These are phyloP conservation scores for Hermodice carunculata DNA, from an alignment of 2,888 invertebrate species.

Conservation along the genomic window DNA sequence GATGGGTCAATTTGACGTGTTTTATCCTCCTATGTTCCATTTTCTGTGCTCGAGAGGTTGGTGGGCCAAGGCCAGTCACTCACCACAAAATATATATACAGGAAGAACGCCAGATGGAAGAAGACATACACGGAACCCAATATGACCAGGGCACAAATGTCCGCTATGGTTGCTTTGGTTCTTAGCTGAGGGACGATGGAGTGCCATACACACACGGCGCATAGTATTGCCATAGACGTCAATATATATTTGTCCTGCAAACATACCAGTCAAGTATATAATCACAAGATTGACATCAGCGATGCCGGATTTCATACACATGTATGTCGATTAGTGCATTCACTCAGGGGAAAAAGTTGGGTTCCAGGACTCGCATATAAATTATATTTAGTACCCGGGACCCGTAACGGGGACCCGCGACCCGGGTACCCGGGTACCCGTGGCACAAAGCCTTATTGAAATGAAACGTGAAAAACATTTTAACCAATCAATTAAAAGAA, in stretches of 20 bases:
- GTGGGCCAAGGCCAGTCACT: constrained; percentile 33
- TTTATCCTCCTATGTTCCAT: too few relatives aligned
- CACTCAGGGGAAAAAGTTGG: too few relatives aligned
- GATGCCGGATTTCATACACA: too few relatives aligned
- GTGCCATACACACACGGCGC: constrained; percentile 48
- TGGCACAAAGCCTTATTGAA: too few relatives aligned
- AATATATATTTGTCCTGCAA: constrained; percentile 48
- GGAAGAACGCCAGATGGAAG: constrained; percentile 60
- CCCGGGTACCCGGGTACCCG: too few relatives aligned
- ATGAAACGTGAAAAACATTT: too few relatives aligned
- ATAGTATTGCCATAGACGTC: constrained; percentile 48
- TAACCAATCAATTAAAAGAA: too few relatives aligned
- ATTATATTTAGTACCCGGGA: too few relatives aligned
- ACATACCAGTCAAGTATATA: neutral
- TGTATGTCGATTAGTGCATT: too few relatives aligned
- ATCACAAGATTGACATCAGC: neutral
- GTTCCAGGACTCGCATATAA: too few relatives aligned
- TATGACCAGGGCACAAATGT: constrained; percentile 35
- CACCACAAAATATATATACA: constrained; percentile 61
- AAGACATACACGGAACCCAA: constrained; percentile 52
- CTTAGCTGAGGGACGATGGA: constrained; percentile 41
- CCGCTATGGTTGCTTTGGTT: constrained; percentile 28
- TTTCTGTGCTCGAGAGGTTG: neutral
- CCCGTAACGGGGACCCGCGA: too few relatives aligned
- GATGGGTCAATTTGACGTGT: too few relatives aligned